Evolutionary conservation across 2,888 invertebrate species (phyloP), one percentile per base, ranked within the genome.

Genomic region (Paralinhomoeus sp.): DNA sequence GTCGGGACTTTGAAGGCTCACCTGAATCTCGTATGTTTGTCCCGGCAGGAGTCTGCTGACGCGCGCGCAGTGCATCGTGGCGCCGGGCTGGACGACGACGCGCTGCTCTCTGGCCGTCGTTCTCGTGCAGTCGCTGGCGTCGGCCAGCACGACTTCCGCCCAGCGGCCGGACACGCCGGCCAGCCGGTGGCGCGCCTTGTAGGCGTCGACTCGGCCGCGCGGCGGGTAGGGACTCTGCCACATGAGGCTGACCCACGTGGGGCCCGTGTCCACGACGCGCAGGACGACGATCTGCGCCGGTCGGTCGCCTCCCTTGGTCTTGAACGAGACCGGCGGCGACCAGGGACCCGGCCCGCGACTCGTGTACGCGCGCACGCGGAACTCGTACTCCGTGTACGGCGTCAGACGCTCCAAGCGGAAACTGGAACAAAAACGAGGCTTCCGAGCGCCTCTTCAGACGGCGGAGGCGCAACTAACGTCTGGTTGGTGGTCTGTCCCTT

Each of bases 291-390:
- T 27, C 27, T 27, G 48, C 20, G 53, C 49, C 21, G 50, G 41
- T 2, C n/a, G 12, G 23, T 12, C 9, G 37, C 3, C 17, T 3
- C 20, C 15, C 3, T 40, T 43, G 40, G 7, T 22, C 22, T 5
- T 33, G 27, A 35, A 35, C 3, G 27, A 27, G 27, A 27, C 12
- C 7, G 5, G 12, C 7, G 48, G 49, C 7, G 57, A 58, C 57
- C 60, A 61, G 18, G 61, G 61, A 15, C 61, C 61, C 7, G 61
- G 39, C 36, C 61, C 61, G 18, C 54, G 48, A 18, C 50, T 50
- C 9, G 61, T 61, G 48, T 51, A 61, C 5, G 60, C 61, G 15
- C 61, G 54, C 1, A 60, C 52, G 27, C 33, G 42, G 24, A 31
- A 52, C 24, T 49, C 49, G 51, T 61, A 61, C 13, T 50, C 49